phyloP scores from a whole-genome alignment of 1,140 invertebrate genomes.

The Nilaparvata lugens region DNA sequence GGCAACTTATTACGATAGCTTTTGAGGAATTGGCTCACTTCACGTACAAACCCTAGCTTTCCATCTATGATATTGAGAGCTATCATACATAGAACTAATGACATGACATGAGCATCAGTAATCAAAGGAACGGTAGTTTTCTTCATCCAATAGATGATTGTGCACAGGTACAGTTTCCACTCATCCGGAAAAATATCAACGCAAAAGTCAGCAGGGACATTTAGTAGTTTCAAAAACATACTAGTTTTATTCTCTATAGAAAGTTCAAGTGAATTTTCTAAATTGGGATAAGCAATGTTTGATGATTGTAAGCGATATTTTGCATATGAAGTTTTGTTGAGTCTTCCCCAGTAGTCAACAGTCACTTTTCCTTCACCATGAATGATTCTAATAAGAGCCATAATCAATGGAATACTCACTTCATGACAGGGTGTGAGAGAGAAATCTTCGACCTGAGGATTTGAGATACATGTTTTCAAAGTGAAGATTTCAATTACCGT shows the following conservation, averaged over 20 bases:
- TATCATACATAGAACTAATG: conserved; percentile 22
- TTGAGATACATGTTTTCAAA: conserved; percentile 52
- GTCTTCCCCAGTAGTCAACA: conserved; percentile 6
- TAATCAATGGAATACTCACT: conserved; percentile 51
- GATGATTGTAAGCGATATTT: background rate
- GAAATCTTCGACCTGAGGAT: conserved; percentile 64
- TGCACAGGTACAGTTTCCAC: conserved; percentile 23
- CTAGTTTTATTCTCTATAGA: background rate
- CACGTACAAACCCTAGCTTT: background rate
- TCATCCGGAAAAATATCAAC: conserved; percentile 20
- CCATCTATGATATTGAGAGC: conserved; percentile 13
- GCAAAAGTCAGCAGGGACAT: conserved; percentile 4
- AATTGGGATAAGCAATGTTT: background rate
- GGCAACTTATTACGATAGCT: conserved; percentile 36
- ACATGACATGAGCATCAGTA: conserved; percentile 15
- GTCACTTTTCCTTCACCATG: conserved; percentile 1
- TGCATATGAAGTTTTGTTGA: conserved; percentile 5
- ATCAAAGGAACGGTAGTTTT: conserved; percentile 14
- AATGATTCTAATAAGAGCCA: conserved; percentile 55
- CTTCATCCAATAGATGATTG: conserved; percentile 24
- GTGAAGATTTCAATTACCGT: conserved; percentile 57
- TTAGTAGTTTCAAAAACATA: conserved; percentile 9
- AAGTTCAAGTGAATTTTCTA: background rate
- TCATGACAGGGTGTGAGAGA: conserved; percentile 45
- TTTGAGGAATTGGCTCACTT: conserved; percentile 36